Base-by-base conservation (phyloP, 2,888 invertebrate species). In the Galerucella nymphaeae region DNA sequence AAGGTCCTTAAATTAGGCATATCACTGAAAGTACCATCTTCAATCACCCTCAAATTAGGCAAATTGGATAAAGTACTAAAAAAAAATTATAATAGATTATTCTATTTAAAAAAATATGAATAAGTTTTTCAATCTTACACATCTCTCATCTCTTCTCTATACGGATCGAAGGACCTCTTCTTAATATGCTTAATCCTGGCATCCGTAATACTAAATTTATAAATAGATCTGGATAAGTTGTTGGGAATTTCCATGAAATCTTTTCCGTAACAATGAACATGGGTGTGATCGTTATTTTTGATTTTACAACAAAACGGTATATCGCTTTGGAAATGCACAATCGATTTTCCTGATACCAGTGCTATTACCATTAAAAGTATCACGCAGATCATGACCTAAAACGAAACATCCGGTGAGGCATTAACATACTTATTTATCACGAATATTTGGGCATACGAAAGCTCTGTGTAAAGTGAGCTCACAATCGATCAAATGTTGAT, bases 11-110 rank as follows among this genome's bases (percentile, higher is more conserved):
- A 88, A 84, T 88, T 88, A 71, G 89, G 88, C 85, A 91, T 89
- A 81, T 89, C 87, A 41, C 88, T 86, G 83, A 92, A 89, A 81
- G 90, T 89, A 79, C 90, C 90, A 53, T 89, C 88, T 67, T 88
- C 90, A 18, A 92, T 87, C 72, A 89, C 87, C 72, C 88, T 86
- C 73, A 91, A 83, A 76, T 86, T 86, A 10, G 89, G 89, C 68
- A 91, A 88, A 79, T 89, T 89, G 73, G 89, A 88, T 70, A 91
- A 84, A 69, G 89, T 87, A 80, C 91, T 91, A 87, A 41, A 89
- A 77, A 76, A 79, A 10, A n/a, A 41, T 38, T 53, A 6, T 1
- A 1, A 38, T 38, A 38, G 30, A 38, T 38, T 38, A 8, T 9
- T 8, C 8, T 38, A 38, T 38, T 38, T 38, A 38, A 1, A 38